Evolutionary conservation across 2,888 invertebrate species (phyloP), one percentile per base, ranked within the genome.

Genomic region (Diarsia brunnea): DNA sequence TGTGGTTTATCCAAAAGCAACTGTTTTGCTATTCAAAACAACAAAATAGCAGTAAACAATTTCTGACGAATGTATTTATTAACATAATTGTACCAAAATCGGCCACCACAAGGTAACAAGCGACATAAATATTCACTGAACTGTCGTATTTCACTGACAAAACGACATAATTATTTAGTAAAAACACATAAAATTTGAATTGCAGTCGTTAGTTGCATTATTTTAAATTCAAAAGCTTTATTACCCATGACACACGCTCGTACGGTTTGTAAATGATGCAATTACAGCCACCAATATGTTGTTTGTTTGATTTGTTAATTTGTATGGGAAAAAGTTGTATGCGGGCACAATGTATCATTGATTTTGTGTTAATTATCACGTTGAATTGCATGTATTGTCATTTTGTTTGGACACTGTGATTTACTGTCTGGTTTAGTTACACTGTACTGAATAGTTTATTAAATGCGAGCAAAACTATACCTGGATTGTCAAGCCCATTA

Each of bases 291-390:
- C 84, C 73, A 85, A 87, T 85, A 69, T 66, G 82, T 77, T 82
- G 75, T 84, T 84, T 87, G 86, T 87, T 80, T 85, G 86, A 85
- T 85, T 82, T 79, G 86, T 84, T 85, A 81, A 85, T 87, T 82
- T 73, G 69, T 65, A 78, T 67, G 67, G 78, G 69, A 85, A 87
- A 87, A 85, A 87, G 69, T 73, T 75, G 61, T 64, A 79, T 83
- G 75, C 75, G 84, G 85, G 75, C 66, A 84, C 79, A 83, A 83
- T 87, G 31, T 74, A 76, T 75, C 85, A 73, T 73, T 86, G 83
- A 86, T 86, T 86, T 83, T 81, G 66, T 75, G 73, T 83, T 77
- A 60, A 81, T 85, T 73, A 78, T 79, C 78, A 80, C 72, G 69
- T 77, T 74, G 68, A 82, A 85, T 82, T 79, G 58, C 58, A 84